A percentile compares a stretch with the other conserved stretches of the same genome.
These are phyloP conservation scores for Tolmerus cingulatus DNA, from an alignment of 2,888 invertebrate genomes.

Conservation along the genomic window DNA sequence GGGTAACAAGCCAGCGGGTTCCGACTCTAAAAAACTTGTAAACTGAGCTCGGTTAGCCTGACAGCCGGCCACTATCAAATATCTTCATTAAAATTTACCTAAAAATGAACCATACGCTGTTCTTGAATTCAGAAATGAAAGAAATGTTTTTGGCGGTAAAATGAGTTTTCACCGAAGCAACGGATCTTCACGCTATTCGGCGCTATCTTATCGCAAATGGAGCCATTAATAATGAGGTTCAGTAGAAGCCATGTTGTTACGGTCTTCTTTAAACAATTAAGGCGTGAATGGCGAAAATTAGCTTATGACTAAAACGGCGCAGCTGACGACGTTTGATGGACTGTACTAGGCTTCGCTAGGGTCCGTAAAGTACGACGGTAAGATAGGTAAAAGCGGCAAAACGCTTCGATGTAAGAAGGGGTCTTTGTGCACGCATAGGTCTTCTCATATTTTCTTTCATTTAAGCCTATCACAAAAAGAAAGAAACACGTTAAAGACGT, in stretches of 20 bases:
- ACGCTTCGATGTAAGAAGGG: neutral
- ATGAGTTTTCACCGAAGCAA: neutral
- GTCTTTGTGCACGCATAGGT: neutral
- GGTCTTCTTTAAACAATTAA: neutral
- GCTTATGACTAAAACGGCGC: neutral
- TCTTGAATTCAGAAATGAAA: neutral
- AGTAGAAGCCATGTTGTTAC: neutral
- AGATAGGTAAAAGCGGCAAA: neutral
- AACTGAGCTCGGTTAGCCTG: neutral
- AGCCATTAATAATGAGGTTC: neutral
- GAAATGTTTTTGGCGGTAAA: neutral
- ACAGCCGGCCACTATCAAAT: neutral
- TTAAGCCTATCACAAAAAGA: neutral
- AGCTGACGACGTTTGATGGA: neutral
- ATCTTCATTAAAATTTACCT: neutral
- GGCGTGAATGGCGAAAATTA: neutral
- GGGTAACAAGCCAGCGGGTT: neutral
- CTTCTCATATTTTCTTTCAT: constrained; percentile 24
- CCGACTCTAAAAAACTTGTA: neutral
- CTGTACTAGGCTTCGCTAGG: neutral
- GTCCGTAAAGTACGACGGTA: neutral
- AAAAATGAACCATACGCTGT: neutral
- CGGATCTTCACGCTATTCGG: neutral
- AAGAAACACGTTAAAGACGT: neutral
- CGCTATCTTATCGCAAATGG: neutral